Evolutionary conservation across 1,140 invertebrate species (phyloP), one percentile per base, ranked within the genome.

Genomic region (Penaeus japonicus): DNA sequence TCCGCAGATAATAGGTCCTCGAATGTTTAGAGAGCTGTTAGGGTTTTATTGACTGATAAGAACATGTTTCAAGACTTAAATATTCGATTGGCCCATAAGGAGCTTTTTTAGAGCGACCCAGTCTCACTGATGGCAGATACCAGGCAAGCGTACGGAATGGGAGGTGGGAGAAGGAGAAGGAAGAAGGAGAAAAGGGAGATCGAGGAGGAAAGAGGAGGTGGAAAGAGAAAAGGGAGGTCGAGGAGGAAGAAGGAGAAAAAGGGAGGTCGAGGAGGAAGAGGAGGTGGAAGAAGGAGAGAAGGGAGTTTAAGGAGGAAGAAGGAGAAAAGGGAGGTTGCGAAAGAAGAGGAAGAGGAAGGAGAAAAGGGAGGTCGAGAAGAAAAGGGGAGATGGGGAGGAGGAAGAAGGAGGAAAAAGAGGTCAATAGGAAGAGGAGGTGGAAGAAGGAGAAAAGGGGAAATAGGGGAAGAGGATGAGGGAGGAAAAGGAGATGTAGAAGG

Each of bases 41-140:
- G 53, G 79, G 84, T 85, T 85, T 85, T 85, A 85, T 85, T 77
- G 73, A 55, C 84, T 85, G 84, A 85, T 85, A 85, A 85, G 70
- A 77, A 85, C 84, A 73, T 85, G 84, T 85, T 85, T 85, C 75
- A 57, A 54, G 83, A 27, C 15, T 27, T 73, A n/a, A 73, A 22
- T 73, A 27, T 73, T 4, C 65, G 65, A 73, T 17, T 73, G 65
- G n/a, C 4, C n/a, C 24, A 73, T 73, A 39, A 39, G 39, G 4
- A 39, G 39, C 4, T 4, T 39, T 39, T 39, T 39, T 39, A 39
- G 39, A 39, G 39, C 39, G 39, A 39, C 39, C 39, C 39, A 4
- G 39, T 39, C 39, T 39, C 12, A 7, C 39, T 30, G 3, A 24
- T 73, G 24, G 65, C 3, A 24, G 32, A n/a, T 32, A 73, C 27